A percentile compares a stretch with the other conserved stretches of the same genome.
Evolutionary conservation across 2,797 vertebrate species (phyloP).

Genomic region (Heterohyrax brucei): DNA sequence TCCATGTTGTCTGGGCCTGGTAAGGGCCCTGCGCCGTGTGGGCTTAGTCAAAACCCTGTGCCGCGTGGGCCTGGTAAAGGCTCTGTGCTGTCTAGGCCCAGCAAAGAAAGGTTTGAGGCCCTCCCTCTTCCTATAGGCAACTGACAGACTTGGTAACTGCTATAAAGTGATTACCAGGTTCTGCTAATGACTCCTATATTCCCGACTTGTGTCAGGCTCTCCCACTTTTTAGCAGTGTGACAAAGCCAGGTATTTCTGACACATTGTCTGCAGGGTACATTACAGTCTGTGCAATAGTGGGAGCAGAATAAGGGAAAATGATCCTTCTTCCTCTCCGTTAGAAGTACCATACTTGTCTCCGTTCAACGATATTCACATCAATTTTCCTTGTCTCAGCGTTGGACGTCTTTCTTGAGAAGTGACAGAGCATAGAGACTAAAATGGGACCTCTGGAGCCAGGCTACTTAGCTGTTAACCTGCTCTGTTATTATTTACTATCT

Average conservation of each 20-base stretch:
- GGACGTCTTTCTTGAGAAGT: constrained; percentile 11
- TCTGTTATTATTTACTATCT: background rate
- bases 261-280: constrained; percentile 27
- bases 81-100: background rate
- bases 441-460: background rate
- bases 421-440: background rate
- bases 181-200: background rate
- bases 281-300: constrained; percentile 24
- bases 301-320: constrained; percentile 29
- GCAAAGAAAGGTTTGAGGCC: background rate
- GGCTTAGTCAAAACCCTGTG: too few species aligned
- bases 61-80: too few species aligned
- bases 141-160: background rate
- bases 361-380: background rate
- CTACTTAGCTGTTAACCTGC: background rate
- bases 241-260: constrained; percentile 57
- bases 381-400: background rate
- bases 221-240: background rate
- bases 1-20: too few species aligned
- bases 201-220: background rate
- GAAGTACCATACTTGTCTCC: background rate
- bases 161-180: constrained; percentile 36
- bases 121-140: background rate
- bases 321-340: background rate
- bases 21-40: too few species aligned